Percentiles rank a stretch among this genome's conserved stretches.
Evolutionary conservation across 2,888 invertebrate species (phyloP).

Genomic region (Noctua janthe): DNA sequence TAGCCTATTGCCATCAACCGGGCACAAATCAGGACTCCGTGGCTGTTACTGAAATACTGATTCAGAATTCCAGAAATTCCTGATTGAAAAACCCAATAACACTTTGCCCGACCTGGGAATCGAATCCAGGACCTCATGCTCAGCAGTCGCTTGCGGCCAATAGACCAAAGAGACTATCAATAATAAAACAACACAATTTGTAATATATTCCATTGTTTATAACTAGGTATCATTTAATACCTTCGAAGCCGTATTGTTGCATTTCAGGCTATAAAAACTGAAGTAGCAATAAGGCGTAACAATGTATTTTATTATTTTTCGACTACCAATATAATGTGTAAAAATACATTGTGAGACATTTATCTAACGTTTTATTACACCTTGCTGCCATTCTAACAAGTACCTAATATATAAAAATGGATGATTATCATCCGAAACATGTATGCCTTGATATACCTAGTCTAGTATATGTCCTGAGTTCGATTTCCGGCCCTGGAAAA

Average conservation of each 20-base stretch:
- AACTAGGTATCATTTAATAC: slow-evolving; percentile 6
- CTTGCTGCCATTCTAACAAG: neutral
- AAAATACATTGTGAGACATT: slow-evolving; percentile 43
- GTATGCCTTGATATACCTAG: neutral
- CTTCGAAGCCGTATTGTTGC: slow-evolving; percentile 9
- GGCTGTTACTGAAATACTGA: no score
- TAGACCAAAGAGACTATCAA: no score
- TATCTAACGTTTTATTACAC: slow-evolving; percentile 23
- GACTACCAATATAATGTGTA: slow-evolving; percentile 16
- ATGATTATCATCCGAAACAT: neutral
- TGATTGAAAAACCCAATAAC: no score
- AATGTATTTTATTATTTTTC: slow-evolving; percentile 58
- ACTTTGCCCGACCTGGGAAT: no score
- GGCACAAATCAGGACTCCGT: no score
- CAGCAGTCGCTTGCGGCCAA: no score
- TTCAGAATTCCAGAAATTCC: no score
- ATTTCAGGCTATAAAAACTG: slow-evolving; percentile 54
- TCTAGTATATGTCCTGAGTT: no score
- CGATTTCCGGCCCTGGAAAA: no score
- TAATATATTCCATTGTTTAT: neutral
- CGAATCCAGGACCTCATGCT: no score
- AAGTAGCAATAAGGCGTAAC: slow-evolving; percentile 57
- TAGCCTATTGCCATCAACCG: no score
- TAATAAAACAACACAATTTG: neutral
- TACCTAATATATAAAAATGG: neutral